Evolutionary conservation across 2,888 invertebrate genomes (phyloP).

Genomic region (Drosophila robusta): DNA sequence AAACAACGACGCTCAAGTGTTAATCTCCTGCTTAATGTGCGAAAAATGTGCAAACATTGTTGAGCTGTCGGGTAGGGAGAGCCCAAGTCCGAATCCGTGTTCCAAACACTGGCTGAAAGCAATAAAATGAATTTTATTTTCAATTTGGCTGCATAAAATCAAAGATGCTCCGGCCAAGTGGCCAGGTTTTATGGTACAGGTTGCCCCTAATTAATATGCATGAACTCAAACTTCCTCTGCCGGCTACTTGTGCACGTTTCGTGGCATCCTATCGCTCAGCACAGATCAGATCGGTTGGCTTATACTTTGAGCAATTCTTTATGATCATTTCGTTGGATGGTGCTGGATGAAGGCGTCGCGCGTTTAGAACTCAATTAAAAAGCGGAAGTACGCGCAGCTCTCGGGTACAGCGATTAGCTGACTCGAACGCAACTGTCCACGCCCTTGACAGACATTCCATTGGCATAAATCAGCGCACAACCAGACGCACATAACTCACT

Average conservation of each 20-base stretch:
- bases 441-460: constrained; percentile 79
- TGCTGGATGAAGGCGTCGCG: constrained; percentile 41
- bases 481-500: constrained; percentile 59
- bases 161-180: constrained; percentile 29
- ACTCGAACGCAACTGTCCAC: constrained; percentile 44
- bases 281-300: constrained; percentile 14
- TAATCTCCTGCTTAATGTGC: constrained; percentile 66
- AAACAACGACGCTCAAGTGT: constrained; percentile 44
- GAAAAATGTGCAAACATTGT: constrained; percentile 64
- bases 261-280: constrained; percentile 33
- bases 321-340: constrained; percentile 18
- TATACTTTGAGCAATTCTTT: constrained; percentile 18
- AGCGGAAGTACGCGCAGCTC: constrained; percentile 63
- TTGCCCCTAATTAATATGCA: constrained; percentile 68
- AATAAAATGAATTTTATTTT: constrained; percentile 58
- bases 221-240: constrained; percentile 60
- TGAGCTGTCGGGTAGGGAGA: constrained; percentile 24
- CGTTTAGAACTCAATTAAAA: constrained; percentile 71
- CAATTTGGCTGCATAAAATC: constrained; percentile 56
- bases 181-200: constrained; percentile 40
- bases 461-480: constrained; percentile 66
- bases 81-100: not conserved
- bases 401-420: not conserved
- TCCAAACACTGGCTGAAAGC: constrained; percentile 16
- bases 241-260: constrained; percentile 47